Base-by-base conservation (phyloP, 2,113 vertebrate genomes). In the Lagopus leucura region DNA sequence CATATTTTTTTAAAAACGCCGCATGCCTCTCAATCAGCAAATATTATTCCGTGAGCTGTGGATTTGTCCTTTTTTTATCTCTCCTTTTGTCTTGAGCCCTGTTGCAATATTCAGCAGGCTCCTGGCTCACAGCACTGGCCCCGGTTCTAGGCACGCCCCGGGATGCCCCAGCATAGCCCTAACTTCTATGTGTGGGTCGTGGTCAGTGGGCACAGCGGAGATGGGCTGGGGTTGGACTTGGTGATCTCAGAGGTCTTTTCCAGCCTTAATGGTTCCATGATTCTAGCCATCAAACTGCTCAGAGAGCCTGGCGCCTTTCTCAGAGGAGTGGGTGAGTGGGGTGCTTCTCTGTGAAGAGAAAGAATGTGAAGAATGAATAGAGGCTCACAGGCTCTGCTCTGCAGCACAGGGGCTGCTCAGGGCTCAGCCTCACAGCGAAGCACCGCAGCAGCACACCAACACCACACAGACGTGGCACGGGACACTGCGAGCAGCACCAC, bases 71-170 rank as follows among this genome's bases (percentile, higher is more conserved):
- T 74, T 70, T 88, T 73, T 64, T 91, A 67, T 58, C 82, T 91
- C 86, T 92, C 61, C 60, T 94, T 96, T 77, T 93, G 73, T 92
- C 94, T 57, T 57, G 91, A 50, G 60, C 82, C 95, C 50, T 54
- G 25, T 80, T 97, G 95, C 94, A 97, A 95, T 95, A 96, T 92
- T 94, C 91, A 96, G 47, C 11, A n/a, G 18, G 48, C 43, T 85
- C 77, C 61, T 73, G 1, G 3, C 24, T 72, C 61, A 30, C 69
- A 45, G 7, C 75, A 61, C 0, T 5, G 84, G 79, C n/a, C 3
- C 5, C 76, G 2, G 48, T 24, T 22, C 48, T 13, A 7, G 22
- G 48, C 22, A 50, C 24, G 22, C 48, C 48, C 48, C 11, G 22
- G 48, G 48, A 21, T 47, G 47, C 28, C 54, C 28, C 4, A 6